phyloP scores from a whole-genome alignment of 2,888 invertebrate species.

The Eristalis intricaria region DNA sequence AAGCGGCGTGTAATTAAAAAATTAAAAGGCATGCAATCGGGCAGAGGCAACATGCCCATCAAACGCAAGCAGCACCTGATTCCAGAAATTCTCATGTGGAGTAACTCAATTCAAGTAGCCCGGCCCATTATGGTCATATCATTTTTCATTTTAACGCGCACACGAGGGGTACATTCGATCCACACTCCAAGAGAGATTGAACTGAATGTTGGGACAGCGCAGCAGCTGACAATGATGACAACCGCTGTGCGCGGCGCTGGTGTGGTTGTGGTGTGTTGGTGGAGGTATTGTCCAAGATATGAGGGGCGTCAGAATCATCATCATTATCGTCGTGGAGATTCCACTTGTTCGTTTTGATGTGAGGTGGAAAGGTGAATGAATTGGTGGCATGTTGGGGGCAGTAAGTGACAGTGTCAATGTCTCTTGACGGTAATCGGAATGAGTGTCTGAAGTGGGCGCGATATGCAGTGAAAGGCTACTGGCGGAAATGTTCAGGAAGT shows the following conservation, averaged over 20 bases:
- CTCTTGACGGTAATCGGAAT: slow-evolving; percentile 25
- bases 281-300: slow-evolving; percentile 28
- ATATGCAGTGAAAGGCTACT: too few species aligned
- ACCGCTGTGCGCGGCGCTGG: neutral
- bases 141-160: slow-evolving; percentile 69
- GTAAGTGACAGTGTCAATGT: slow-evolving; percentile 45
- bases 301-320: neutral
- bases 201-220: slow-evolving; percentile 28
- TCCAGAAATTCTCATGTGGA: slow-evolving; percentile 27
- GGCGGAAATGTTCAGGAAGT: neutral
- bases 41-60: slow-evolving; percentile 32
- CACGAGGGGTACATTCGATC: neutral
- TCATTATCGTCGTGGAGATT: neutral
- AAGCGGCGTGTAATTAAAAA: slow-evolving; percentile 62
- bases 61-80: slow-evolving; percentile 49
- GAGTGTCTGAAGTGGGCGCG: neutral
- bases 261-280: neutral
- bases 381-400: slow-evolving; percentile 30
- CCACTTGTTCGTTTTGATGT: slow-evolving; percentile 23
- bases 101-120: slow-evolving; percentile 60
- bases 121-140: slow-evolving; percentile 63
- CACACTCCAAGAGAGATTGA: slow-evolving; percentile 24
- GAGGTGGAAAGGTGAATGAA: slow-evolving; percentile 48
- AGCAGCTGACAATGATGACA: neutral
- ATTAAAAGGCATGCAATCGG: slow-evolving; percentile 55